Percentiles rank a stretch among this genome's conserved stretches.
These are phyloP conservation scores for Amphiprion ocellaris DNA, from an alignment of 2,113 vertebrate genomes.

Conservation along the genomic window DNA sequence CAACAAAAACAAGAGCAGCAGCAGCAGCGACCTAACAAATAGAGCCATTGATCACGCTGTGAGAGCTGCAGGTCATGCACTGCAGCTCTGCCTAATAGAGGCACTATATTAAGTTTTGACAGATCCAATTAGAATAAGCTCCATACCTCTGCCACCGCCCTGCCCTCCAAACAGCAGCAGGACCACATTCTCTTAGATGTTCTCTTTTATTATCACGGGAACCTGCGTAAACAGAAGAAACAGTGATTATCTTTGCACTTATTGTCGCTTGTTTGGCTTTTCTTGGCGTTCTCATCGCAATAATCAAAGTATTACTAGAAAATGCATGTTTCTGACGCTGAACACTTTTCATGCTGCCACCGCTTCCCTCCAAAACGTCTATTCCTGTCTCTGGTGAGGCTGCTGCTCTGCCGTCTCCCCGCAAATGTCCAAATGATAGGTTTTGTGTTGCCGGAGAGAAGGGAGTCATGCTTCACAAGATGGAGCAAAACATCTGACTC, in stretches of 20 bases:
- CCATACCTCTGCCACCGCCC: constrained; percentile 39
- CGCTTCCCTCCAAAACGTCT: constrained; percentile 70
- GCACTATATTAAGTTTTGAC: constrained; percentile 79
- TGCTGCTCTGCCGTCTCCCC: constrained; percentile 58
- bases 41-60: constrained; percentile 62
- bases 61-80: constrained; percentile 57
- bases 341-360: constrained; percentile 57
- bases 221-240: background rate
- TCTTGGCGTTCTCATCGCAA: constrained; percentile 18
- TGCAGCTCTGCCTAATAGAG: constrained; percentile 71
- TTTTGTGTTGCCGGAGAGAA: constrained; percentile 65
- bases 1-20: constrained; percentile 1
- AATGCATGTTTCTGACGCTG: constrained; percentile 23
- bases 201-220: background rate
- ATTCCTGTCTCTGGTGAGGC: constrained; percentile 68
- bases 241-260: background rate
- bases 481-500: constrained; percentile 71
- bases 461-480: constrained; percentile 70
- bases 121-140: constrained; percentile 76
- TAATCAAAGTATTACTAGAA: constrained; percentile 22
- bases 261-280: background rate
- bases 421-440: constrained; percentile 80
- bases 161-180: constrained; percentile 28
- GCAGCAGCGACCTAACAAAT: constrained; percentile 36
- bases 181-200: background rate